Conservation (phyloP, 2,113 vertebrate genomes). For the Pomatorhinus ruficollis region DNA sequence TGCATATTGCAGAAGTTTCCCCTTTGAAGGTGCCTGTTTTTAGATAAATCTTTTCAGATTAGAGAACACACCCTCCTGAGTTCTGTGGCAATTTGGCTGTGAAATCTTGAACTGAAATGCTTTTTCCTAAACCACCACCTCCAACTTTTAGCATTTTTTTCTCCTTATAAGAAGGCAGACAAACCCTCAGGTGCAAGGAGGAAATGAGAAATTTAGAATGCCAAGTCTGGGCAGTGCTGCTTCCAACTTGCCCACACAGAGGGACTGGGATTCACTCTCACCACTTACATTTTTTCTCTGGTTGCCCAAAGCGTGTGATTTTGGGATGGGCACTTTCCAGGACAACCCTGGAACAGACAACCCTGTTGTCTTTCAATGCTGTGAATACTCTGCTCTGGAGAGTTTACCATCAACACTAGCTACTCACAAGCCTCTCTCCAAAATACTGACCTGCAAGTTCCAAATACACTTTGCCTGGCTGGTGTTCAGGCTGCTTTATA, state of each 20-base stretch:
- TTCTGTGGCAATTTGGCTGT: not conserved
- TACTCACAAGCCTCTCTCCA: not conserved
- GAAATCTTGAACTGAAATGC: not conserved
- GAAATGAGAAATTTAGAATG: not conserved
- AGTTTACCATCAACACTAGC: not conserved
- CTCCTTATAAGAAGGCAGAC: not conserved
- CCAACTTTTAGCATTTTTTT: not conserved
- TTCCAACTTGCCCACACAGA: not conserved
- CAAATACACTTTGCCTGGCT: not conserved
- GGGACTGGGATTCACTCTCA: not conserved
- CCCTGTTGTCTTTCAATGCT: not conserved
- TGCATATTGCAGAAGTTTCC: not conserved
- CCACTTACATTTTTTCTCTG: rapidly evolving
- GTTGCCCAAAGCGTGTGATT: not conserved
- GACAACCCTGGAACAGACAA: not conserved
- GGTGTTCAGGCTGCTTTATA: not conserved
- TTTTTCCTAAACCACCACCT: not conserved
- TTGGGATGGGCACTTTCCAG: not conserved
- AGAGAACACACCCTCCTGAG: not conserved
- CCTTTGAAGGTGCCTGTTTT: not conserved
- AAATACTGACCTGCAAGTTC: not conserved
- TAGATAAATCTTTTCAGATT: not conserved
- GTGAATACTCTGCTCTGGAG: not conserved
- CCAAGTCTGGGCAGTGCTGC: not conserved
- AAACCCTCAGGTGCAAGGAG: not conserved